Percentiles rank a stretch among this genome's conserved stretches.
Evolutionary conservation across 2,113 vertebrate genomes (phyloP).

Genomic region (Anser cygnoides): DNA sequence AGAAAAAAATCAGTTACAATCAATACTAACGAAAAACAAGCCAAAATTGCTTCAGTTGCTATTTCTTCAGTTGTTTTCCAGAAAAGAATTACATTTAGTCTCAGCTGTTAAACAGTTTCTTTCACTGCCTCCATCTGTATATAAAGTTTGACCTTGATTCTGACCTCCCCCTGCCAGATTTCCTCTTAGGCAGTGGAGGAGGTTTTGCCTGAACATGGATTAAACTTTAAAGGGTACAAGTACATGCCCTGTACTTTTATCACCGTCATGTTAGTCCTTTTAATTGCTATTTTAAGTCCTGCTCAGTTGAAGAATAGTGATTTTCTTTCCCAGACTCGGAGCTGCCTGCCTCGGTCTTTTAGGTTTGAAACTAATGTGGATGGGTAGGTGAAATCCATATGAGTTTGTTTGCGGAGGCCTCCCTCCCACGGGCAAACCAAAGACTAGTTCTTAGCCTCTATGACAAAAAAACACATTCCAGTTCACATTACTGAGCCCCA

Average conservation of each 20-base stretch:
- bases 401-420: not conserved
- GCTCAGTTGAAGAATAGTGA: not conserved
- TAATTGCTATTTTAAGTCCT: slow-evolving; percentile 4
- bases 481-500: not conserved
- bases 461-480: not conserved
- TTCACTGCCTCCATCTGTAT: not conserved
- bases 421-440: not conserved
- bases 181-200: not conserved
- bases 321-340: slow-evolving; percentile 14
- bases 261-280: not conserved
- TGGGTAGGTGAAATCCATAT: not conserved
- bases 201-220: not conserved
- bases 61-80: not conserved
- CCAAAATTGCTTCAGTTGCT: not conserved
- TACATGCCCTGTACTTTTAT: not conserved
- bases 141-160: not conserved
- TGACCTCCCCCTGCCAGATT: not conserved
- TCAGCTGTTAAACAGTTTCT: slow-evolving; percentile 1
- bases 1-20: slow-evolving; percentile 73
- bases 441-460: not conserved
- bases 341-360: not conserved
- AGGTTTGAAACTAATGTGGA: not conserved
- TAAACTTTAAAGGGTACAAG: not conserved
- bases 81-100: slow-evolving; percentile 20
- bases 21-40: slow-evolving; percentile 64